These are phyloP conservation scores for Cyphomyrmex costatus DNA, from an alignment of 1,140 invertebrate species.

Conservation along the genomic window DNA sequence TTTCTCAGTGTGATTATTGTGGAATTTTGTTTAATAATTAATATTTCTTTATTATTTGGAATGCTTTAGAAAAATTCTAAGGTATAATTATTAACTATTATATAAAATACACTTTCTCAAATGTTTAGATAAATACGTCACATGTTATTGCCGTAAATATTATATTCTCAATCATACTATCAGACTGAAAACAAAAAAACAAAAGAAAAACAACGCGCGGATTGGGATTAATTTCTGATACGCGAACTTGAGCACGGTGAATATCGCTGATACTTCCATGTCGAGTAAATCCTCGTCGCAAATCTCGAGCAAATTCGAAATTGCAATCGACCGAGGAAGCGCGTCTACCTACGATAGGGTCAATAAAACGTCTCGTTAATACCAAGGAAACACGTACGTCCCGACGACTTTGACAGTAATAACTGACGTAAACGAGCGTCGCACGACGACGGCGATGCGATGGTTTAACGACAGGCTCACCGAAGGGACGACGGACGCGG, in stretches of 20 bases:
- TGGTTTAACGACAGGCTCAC: constrained; percentile 68
- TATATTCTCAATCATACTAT: too few species aligned
- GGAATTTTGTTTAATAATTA: background rate
- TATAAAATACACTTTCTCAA: background rate
- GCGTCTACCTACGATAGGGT: constrained; percentile 38
- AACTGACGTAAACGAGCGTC: constrained; percentile 68
- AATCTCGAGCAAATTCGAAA: constrained; percentile 31
- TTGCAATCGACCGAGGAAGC: constrained; percentile 12
- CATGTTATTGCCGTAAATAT: background rate
- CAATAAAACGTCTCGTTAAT: constrained; percentile 70
- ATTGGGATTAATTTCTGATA: constrained; percentile 15
- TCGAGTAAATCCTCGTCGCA: background rate
- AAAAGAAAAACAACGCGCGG: too few species aligned
- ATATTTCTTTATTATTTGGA: background rate
- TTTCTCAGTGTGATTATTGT: background rate
- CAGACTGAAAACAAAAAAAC: constrained; percentile 3
- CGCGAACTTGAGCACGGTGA: background rate
- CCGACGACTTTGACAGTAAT: constrained; percentile 67
- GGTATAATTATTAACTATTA: background rate
- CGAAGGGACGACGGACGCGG: constrained; percentile 44
- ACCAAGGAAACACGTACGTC: constrained; percentile 60
- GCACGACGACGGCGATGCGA: constrained; percentile 32
- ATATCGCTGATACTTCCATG: background rate
- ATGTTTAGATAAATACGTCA: background rate
- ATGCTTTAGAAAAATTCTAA: background rate